Conservation (phyloP, 2,888 invertebrate species). For the Lumbricus terrestris region DNA sequence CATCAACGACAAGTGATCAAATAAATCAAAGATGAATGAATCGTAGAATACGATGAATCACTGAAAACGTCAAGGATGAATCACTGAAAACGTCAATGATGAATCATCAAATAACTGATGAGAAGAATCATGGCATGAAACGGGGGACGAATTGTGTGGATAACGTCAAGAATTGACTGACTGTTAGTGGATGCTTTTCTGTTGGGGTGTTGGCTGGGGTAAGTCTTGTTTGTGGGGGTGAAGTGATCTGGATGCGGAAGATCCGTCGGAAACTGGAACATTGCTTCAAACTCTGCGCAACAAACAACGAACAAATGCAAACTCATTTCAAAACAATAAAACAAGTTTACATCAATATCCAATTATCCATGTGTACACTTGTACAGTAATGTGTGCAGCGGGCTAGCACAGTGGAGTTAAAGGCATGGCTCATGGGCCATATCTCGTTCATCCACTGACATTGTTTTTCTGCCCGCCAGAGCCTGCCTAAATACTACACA, state of each 20-base stretch:
- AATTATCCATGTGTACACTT: too few relatives aligned
- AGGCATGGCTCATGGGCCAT: too few relatives aligned
- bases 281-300: conserved; percentile 5
- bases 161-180: not conserved
- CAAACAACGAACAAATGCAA: not conserved
- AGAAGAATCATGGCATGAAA: not conserved
- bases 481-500: too few relatives aligned
- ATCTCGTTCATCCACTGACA: too few relatives aligned
- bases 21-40: too few relatives aligned
- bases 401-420: too few relatives aligned
- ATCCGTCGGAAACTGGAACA: conserved; percentile 13
- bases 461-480: too few relatives aligned
- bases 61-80: too few relatives aligned
- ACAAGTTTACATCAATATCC: not conserved
- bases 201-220: conserved; percentile 5
- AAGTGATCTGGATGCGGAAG: not conserved
- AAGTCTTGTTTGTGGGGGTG: not conserved
- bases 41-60: too few relatives aligned
- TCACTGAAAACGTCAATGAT: not conserved
- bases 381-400: not conserved
- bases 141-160: not conserved
- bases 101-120: not conserved
- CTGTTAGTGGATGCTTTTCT: not conserved
- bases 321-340: not conserved
- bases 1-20: too few relatives aligned